Conservation (phyloP, 1,140 invertebrate species). For the Aporrectodea caliginosa region DNA sequence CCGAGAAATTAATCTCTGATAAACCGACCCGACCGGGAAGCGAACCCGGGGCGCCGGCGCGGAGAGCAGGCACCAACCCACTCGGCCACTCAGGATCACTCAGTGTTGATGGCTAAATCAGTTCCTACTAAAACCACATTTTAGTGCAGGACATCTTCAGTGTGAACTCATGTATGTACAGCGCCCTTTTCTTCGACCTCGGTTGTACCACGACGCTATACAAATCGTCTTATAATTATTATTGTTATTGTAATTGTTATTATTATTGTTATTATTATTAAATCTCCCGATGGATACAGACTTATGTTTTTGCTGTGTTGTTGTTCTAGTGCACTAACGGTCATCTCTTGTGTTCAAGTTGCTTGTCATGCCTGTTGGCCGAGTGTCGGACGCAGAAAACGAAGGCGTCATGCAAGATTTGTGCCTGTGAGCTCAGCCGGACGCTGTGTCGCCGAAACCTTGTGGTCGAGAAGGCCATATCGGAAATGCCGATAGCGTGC, state of each 20-base stretch:
- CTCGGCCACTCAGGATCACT: no score
- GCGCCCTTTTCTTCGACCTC: not conserved
- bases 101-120: no score
- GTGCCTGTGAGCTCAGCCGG: slow-evolving; percentile 86
- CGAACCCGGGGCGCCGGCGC: no score
- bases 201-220: not conserved
- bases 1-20: no score
- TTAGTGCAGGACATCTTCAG: no score
- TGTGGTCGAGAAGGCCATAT: slow-evolving; percentile 92
- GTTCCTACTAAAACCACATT: no score
- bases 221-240: not conserved
- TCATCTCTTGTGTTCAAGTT: slow-evolving; percentile 93
- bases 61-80: no score
- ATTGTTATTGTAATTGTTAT: not conserved
- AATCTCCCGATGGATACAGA: not conserved
- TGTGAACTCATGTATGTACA: no score
- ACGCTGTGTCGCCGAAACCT: slow-evolving; percentile 65
- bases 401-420: slow-evolving; percentile 87
- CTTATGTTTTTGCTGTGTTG: slow-evolving; percentile 29
- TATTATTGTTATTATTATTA: not conserved
- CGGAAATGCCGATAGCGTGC: slow-evolving; percentile 84
- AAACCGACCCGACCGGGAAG: no score
- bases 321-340: slow-evolving; percentile 86
- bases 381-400: slow-evolving; percentile 89
- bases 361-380: slow-evolving; percentile 89